A percentile compares a stretch with the other conserved stretches of the same genome.
These are phyloP conservation scores for Stichodactyla mertensii DNA, from an alignment of 64 coral and sea anemone species.

Conservation along the genomic window DNA sequence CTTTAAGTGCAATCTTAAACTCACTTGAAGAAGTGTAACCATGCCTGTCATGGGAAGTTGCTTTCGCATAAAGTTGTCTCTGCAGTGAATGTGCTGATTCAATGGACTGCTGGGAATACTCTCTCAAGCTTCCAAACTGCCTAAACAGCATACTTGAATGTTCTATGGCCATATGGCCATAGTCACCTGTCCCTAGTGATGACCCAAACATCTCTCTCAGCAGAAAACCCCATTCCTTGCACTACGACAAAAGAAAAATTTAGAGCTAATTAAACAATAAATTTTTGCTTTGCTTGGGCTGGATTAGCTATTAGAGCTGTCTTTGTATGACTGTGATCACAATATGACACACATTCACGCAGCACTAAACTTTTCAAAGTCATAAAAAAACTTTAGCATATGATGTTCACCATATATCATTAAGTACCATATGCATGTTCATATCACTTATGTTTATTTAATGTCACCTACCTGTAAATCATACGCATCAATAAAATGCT, in stretches of 20 bases:
- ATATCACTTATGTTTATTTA: neutral
- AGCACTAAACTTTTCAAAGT: too few species aligned
- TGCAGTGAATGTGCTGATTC: conserved; percentile 1
- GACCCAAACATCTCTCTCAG: conserved; percentile 12
- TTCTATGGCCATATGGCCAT: conserved; percentile 10
- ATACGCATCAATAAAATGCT: conserved; percentile 17
- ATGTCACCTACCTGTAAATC: conserved; percentile 20
- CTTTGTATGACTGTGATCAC: neutral
- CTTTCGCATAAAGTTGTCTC: conserved; percentile 12
- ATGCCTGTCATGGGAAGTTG: neutral
- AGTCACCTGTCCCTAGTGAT: conserved; percentile 20
- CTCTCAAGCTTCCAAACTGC: neutral
- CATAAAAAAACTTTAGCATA: neutral
- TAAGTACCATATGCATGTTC: neutral
- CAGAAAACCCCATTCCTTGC: conserved; percentile 37
- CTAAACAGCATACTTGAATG: conserved; percentile 13
- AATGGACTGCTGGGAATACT: neutral
- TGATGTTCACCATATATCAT: neutral
- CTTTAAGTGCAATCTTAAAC: neutral
- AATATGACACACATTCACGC: neutral
- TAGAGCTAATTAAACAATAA: neutral
- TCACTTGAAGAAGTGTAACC: conserved; percentile 3
- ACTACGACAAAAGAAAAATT: neutral
- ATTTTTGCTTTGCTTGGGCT: neutral
- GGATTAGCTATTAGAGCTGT: neutral